Conservation (phyloP, 1,140 invertebrate species). For the Ceratina australensis region DNA sequence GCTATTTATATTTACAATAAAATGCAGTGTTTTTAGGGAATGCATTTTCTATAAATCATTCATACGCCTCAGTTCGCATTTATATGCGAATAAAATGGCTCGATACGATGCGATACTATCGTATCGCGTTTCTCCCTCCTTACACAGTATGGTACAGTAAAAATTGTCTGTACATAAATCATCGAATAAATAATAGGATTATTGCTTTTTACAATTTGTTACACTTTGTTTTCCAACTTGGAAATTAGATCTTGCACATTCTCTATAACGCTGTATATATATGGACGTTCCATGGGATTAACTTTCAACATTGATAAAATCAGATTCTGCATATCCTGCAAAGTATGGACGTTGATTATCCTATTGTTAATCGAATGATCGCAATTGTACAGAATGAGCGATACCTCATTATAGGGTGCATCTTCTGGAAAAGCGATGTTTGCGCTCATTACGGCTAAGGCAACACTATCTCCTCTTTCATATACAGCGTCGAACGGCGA, state of each 20-base stretch:
- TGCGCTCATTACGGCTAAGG: constrained; percentile 90
- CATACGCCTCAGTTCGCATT: too few relatives aligned
- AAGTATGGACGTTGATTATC: constrained; percentile 33
- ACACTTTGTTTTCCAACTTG: constrained; percentile 80
- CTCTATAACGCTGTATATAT: constrained; percentile 85
- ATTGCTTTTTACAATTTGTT: constrained; percentile 47
- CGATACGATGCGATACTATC: not conserved
- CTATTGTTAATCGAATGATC: not conserved
- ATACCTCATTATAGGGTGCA: constrained; percentile 84
- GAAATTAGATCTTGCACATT: constrained; percentile 81
- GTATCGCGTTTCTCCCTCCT: not conserved
- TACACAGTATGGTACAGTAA: constrained; percentile 4
- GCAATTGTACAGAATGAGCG: constrained; percentile 28
- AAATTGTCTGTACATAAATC: constrained; percentile 26
- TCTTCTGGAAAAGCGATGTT: constrained; percentile 87
- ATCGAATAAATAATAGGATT: constrained; percentile 20
- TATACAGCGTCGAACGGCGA: constrained; percentile 93
- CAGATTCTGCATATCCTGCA: constrained; percentile 85
- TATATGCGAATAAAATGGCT: not conserved
- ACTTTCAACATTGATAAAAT: constrained; percentile 87
- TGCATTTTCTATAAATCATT: not conserved
- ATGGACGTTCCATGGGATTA: constrained; percentile 88
- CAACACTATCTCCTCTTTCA: constrained; percentile 92
- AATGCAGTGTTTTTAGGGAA: constrained; percentile 12
- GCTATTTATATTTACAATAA: not conserved